Evolutionary conservation across 2,797 vertebrate genomes (phyloP).

Genomic region (Pyrrhura leucotis): DNA sequence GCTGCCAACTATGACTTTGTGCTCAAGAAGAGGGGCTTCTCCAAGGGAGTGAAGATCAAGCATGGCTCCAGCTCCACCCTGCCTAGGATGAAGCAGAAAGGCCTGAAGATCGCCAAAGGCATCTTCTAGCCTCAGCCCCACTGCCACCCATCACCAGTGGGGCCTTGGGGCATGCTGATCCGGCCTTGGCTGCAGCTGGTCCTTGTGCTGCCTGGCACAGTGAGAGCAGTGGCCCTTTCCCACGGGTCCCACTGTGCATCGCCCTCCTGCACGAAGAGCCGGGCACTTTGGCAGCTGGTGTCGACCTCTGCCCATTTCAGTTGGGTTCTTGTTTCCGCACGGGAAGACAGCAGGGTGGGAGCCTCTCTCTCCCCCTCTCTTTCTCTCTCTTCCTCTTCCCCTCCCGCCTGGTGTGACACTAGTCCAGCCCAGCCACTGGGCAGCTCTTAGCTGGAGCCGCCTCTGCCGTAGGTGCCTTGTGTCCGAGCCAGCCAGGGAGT

Average conservation of each 20-base stretch:
- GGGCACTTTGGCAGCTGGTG: background rate
- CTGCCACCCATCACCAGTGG: constrained; percentile 24
- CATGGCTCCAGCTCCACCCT: constrained; percentile 90
- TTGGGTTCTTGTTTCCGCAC: constrained; percentile 44
- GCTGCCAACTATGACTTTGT: constrained; percentile 95
- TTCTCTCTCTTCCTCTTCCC: background rate
- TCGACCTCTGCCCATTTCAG: background rate
- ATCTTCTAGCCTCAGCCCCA: constrained; percentile 84
- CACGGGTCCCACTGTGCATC: background rate
- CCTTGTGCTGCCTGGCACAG: background rate
- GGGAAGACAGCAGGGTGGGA: constrained; percentile 10
- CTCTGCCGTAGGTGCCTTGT: constrained; percentile 82
- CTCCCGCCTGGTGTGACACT: background rate
- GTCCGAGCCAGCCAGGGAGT: constrained; percentile 37
- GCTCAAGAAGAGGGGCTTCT: constrained; percentile 86
- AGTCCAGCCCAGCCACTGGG: background rate
- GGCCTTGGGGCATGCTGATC: constrained; percentile 53
- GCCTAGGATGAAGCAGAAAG: constrained; percentile 94
- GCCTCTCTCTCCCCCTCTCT: background rate
- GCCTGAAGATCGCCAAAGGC: constrained; percentile 93
- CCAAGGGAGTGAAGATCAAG: constrained; percentile 85
- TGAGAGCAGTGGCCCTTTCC: background rate
- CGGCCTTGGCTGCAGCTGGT: background rate
- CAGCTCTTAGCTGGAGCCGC: constrained; percentile 68
- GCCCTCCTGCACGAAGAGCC: background rate